A percentile compares a stretch with the other conserved stretches of the same genome.
These are phyloP conservation scores for Austrofundulus limnaeus DNA, from an alignment of 2,113 vertebrate species.

Conservation along the genomic window DNA sequence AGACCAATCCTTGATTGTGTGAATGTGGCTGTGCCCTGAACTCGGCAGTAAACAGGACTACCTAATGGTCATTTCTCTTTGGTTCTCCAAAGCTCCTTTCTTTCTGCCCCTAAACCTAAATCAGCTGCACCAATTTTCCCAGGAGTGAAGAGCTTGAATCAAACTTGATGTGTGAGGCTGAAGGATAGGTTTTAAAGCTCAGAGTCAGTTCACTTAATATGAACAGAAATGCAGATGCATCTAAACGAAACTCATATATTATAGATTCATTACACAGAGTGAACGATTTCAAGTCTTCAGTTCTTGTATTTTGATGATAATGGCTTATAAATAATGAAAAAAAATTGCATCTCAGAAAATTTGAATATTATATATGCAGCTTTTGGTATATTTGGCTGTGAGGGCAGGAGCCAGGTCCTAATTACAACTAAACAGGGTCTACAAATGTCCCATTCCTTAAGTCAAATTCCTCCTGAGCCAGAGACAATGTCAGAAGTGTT, in stretches of 20 bases:
- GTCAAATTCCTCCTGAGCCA: not conserved
- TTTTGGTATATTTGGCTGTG: no score
- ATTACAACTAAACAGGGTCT: no score
- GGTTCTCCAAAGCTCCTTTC: conserved; percentile 23
- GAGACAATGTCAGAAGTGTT: not conserved
- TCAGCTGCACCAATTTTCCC: conserved; percentile 29
- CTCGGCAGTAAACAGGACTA: conserved; percentile 65
- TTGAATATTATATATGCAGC: no score
- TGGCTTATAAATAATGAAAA: no score
- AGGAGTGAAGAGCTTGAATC: conserved; percentile 32
- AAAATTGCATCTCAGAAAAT: no score
- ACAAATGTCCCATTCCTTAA: not conserved
- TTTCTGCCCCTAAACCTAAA: conserved; percentile 36
- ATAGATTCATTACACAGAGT: no score
- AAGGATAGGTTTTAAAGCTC: conserved; percentile 4
- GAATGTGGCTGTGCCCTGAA: conserved; percentile 45
- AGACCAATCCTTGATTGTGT: conserved; percentile 69
- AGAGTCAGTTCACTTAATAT: not conserved
- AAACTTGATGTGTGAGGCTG: conserved; percentile 22
- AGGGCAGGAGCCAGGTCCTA: no score
- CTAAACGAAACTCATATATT: no score
- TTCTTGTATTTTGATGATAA: no score
- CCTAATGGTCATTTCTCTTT: conserved; percentile 47
- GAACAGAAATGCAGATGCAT: no score
- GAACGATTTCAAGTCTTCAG: no score